A percentile compares a stretch with the other conserved stretches of the same genome.
These are phyloP conservation scores for Clangula hyemalis DNA, from an alignment of 2,797 vertebrate species.

Conservation along the genomic window DNA sequence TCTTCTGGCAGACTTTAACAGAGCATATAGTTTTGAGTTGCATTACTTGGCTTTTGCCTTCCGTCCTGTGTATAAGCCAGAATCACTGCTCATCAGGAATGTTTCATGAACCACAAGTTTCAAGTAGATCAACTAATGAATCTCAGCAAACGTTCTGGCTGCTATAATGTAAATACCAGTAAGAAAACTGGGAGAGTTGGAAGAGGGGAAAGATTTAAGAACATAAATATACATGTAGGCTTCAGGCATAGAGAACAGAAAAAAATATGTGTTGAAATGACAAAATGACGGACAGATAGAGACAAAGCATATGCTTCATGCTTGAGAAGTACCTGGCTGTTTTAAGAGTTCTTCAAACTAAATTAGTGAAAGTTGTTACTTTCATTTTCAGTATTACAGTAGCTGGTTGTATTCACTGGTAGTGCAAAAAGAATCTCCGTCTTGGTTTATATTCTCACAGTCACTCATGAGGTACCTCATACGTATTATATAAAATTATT, in stretches of 20 bases:
- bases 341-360: neutral
- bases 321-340: neutral
- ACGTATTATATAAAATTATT: neutral
- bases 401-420: neutral
- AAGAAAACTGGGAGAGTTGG: neutral
- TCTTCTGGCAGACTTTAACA: neutral
- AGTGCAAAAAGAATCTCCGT: neutral
- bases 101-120: neutral
- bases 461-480: neutral
- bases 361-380: neutral
- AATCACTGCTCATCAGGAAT: conserved; percentile 18
- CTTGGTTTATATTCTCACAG: neutral
- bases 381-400: neutral
- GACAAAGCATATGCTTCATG: neutral
- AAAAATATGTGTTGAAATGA: neutral
- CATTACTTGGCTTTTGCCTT: neutral
- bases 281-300: neutral
- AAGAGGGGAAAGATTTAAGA: neutral
- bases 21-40: neutral
- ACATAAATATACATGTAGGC: neutral
- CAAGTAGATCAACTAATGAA: conserved; percentile 21
- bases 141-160: conserved; percentile 42
- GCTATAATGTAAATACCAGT: conserved; percentile 28
- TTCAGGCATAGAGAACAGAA: neutral
- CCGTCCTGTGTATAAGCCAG: neutral